Percentiles rank a stretch among this genome's conserved stretches.
phyloP scores from a whole-genome alignment of 2,888 invertebrate species.

The Baccha elongata region DNA sequence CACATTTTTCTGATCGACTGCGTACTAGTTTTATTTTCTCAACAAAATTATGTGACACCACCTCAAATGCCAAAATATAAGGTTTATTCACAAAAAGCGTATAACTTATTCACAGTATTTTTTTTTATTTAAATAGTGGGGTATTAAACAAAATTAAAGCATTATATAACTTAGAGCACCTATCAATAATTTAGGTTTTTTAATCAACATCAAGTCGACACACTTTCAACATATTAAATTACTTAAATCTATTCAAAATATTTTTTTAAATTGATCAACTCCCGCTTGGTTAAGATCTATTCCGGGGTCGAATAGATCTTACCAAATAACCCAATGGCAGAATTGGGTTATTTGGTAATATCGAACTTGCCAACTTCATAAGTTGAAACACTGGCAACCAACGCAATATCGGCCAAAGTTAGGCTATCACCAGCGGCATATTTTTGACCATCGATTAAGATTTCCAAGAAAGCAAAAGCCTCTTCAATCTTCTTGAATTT shows the following conservation, averaged over 20 bases:
- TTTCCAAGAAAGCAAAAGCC: conserved; percentile 86
- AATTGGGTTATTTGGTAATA: conserved; percentile 87
- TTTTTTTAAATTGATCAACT: conserved; percentile 84
- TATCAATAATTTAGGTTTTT: background rate
- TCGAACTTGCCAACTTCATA: conserved; percentile 87
- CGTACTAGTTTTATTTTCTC: too few species aligned
- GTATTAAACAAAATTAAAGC: background rate
- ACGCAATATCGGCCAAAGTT: conserved; percentile 90
- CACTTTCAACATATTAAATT: conserved; percentile 1
- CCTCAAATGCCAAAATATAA: too few species aligned
- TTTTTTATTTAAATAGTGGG: background rate
- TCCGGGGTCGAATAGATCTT: conserved; percentile 85
- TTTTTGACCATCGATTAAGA: conserved; percentile 87
- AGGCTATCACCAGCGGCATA: conserved; percentile 88
- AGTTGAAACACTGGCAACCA: conserved; percentile 88
- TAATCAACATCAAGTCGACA: conserved; percentile 12
- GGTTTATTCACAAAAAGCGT: too few species aligned
- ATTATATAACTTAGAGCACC: conserved; percentile 10
- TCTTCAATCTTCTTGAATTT: conserved; percentile 87
- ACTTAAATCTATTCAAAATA: conserved; percentile 74
- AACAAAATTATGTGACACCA: too few species aligned
- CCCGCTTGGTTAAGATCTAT: conserved; percentile 85
- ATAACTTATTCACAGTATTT: too few species aligned
- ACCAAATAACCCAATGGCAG: conserved; percentile 87
- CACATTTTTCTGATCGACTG: too few species aligned